Evolutionary conservation across 1,140 invertebrate genomes (phyloP).

Genomic region (Contarinia nasturtii): DNA sequence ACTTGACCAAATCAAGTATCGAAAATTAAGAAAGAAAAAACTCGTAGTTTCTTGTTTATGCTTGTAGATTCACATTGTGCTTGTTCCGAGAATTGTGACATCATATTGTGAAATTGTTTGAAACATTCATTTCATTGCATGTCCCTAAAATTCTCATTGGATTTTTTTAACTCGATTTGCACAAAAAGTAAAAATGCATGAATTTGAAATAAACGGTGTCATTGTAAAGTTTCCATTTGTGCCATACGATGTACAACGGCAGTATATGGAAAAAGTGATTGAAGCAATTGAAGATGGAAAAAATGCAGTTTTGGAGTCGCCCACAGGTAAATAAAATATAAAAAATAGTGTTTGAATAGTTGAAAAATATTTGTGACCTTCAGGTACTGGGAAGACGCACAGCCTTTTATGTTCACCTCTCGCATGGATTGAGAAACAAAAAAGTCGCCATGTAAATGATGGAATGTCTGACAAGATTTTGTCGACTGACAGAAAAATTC

Average conservation of each 20-base stretch:
- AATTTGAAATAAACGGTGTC: slow-evolving; percentile 51
- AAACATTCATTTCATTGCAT: no score
- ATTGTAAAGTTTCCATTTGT: slow-evolving; percentile 80
- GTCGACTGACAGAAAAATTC: slow-evolving; percentile 27
- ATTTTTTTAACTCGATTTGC: no score
- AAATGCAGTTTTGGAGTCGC: slow-evolving; percentile 88
- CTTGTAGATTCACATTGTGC: no score
- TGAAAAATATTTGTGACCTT: slow-evolving; percentile 7
- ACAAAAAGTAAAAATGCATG: slow-evolving; percentile 31
- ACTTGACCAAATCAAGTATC: no score
- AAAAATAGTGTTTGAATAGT: no score
- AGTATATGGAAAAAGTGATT: slow-evolving; percentile 85
- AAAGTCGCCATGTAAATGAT: no score
- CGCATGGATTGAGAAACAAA: slow-evolving; percentile 76
- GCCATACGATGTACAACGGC: slow-evolving; percentile 79
- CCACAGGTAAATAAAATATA: no score
- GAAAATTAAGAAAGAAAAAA: no score
- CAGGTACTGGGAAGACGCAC: slow-evolving; percentile 92
- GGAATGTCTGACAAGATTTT: not conserved
- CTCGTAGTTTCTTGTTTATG: no score
- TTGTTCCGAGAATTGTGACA: no score
- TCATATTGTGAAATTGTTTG: no score
- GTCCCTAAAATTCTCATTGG: no score
- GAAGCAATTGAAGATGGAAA: slow-evolving; percentile 60
- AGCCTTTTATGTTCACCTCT: slow-evolving; percentile 82